Percentiles rank a stretch among this genome's conserved stretches.
phyloP scores from a whole-genome alignment of 2,113 vertebrate genomes.

The Ochotona curzoniae region DNA sequence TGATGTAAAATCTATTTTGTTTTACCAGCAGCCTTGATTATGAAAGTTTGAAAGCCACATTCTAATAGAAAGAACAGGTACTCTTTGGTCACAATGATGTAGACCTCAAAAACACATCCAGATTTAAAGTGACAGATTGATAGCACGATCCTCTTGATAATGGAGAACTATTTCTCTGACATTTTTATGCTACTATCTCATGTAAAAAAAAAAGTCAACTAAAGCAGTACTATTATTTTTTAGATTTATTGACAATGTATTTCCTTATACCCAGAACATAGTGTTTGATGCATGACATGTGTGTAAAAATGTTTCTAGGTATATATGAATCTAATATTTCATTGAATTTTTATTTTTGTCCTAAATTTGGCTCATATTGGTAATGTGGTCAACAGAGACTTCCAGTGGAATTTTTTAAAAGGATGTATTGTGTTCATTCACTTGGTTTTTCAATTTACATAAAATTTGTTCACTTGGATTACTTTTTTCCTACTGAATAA shows the following conservation, averaged over 20 bases:
- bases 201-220: not conserved
- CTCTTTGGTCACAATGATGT: constrained; percentile 6
- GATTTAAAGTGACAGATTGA: not conserved
- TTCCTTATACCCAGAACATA: not conserved
- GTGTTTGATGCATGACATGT: not conserved
- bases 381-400: not conserved
- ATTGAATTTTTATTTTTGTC: not conserved
- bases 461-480: constrained; percentile 6
- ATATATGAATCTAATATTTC: constrained; percentile 12
- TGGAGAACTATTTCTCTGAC: constrained; percentile 43
- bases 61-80: not conserved
- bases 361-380: constrained; percentile 10
- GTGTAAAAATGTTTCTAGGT: not conserved
- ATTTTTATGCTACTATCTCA: constrained; percentile 20
- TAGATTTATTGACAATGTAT: not conserved
- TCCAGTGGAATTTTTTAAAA: not conserved
- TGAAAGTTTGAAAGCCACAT: constrained; percentile 23
- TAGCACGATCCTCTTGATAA: not conserved
- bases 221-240: constrained; percentile 3
- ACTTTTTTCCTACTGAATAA: constrained; percentile 20
- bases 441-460: constrained; percentile 1
- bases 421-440: not conserved
- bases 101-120: not conserved
- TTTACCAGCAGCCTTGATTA: not conserved
- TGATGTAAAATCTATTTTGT: constrained; percentile 22